Percentiles rank a stretch among this genome's conserved stretches.
Conservation (phyloP, 1,140 invertebrate species). For the Sitophilus oryzae region DNA sequence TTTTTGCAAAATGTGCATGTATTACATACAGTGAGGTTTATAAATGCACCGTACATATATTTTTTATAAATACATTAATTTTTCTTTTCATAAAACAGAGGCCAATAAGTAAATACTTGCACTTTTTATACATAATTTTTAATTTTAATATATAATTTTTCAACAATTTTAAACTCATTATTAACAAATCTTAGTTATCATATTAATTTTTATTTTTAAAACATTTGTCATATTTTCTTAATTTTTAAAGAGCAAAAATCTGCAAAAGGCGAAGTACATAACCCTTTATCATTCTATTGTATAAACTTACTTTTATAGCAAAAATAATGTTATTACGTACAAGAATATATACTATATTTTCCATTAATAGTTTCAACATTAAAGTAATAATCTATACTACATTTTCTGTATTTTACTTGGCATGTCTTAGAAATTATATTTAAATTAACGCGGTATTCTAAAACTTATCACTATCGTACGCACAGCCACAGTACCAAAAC, state of each 20-base stretch:
- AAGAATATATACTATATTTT: neutral
- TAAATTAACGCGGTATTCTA: neutral
- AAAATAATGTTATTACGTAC: neutral
- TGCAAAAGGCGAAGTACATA: neutral
- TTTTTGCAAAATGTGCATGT: too few relatives aligned
- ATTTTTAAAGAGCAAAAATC: neutral
- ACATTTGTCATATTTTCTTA: neutral
- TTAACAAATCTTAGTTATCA: neutral
- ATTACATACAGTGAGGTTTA: too few relatives aligned
- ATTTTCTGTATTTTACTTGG: neutral
- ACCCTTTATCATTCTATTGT: too few relatives aligned
- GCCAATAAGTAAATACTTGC: too few relatives aligned
- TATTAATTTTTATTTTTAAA: neutral
- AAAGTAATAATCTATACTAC: neutral
- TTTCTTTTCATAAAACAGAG: too few relatives aligned
- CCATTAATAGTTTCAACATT: neutral
- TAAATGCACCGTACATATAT: neutral
- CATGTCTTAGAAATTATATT: neutral
- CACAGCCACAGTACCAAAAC: neutral
- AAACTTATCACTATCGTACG: neutral
- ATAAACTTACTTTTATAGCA: neutral
- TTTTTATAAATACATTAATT: neutral
- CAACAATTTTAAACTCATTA: too few relatives aligned
- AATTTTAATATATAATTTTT: too few relatives aligned
- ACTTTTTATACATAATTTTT: too few relatives aligned